Base-by-base conservation (phyloP, 1,140 invertebrate species). In the Drosophila tropicalis region DNA sequence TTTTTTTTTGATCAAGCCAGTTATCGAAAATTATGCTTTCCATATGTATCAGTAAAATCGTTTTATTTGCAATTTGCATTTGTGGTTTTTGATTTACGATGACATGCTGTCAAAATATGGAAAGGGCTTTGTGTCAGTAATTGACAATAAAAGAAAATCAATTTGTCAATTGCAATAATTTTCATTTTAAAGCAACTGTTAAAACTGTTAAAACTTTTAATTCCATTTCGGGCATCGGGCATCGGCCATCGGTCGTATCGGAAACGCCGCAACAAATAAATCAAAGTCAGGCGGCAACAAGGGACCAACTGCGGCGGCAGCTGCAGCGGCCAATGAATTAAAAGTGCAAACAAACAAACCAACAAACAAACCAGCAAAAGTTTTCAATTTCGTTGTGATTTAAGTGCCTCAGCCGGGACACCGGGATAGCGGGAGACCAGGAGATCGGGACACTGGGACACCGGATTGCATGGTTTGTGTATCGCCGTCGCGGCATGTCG, bases 301-400 rank as follows among this genome's bases (percentile, higher is more conserved):
- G 44, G 44, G 44, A 7, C 44, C 55, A 57, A 29, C 29, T 29
- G 54, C 56, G 65, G 62, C 54, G 66, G 67, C 71, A 81, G 75
- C 79, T 82, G 80, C 75, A 81, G 17, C 62, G 64, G 65, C 67
- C 67, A 70, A 82, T 83, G 79, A 89, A 80, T 86, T 86, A 82
- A 89, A 83, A 83, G 72, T 65, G 67, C 70, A 70, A 65, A 62
- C 76, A 74, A 19, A 57, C 62, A 55, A 34, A 70, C 61, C 73
- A 39, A 68, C 67, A 58, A 19, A 36, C 36, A 64, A 47, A 57
- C 63, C 72, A 34, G 66, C 44, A 76, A 86, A 86, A 87, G 72
- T 83, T 87, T 86, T 87, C 79, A 83, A 83, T 86, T 86, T 77
- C 55, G 67, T 69, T 68, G 79, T 86, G 84, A 86, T 86, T 86